Percentiles rank a stretch among this genome's conserved stretches.
phyloP scores from a whole-genome alignment of 2,113 vertebrate genomes.

The Oreochromis aureus region DNA sequence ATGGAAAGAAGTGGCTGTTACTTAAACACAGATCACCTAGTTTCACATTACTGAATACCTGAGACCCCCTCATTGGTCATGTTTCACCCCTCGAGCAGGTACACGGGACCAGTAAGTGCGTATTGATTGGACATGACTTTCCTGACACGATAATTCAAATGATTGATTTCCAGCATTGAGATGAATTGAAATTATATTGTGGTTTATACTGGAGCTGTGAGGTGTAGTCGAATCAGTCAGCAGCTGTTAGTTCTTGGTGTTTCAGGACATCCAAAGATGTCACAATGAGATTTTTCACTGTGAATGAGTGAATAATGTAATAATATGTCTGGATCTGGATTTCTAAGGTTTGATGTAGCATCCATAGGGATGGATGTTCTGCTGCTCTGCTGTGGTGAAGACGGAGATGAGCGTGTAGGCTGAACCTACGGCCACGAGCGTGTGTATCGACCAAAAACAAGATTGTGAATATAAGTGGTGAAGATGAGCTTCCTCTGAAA shows the following conservation, averaged over 20 bases:
- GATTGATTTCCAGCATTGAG: neutral
- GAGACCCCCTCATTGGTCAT: too few species aligned
- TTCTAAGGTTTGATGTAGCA: neutral
- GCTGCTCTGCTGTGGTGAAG: neutral
- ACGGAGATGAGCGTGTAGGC: neutral
- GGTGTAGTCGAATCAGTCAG: neutral
- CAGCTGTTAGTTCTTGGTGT: neutral
- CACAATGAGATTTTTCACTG: neutral
- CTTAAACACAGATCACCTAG: neutral
- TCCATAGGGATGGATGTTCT: fast-evolving
- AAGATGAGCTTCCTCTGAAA: neutral
- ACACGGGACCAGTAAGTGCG: fast-evolving
- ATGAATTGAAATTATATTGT: neutral
- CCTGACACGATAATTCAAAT: neutral
- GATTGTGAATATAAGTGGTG: neutral
- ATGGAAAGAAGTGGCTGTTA: neutral
- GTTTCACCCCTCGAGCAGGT: neutral
- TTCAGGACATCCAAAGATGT: neutral
- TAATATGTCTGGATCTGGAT: neutral
- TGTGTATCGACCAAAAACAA: neutral
- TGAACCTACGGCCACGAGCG: fast-evolving
- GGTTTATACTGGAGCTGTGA: neutral
- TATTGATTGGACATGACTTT: neutral
- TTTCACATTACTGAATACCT: neutral
- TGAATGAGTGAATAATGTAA: fast-evolving